Evolutionary conservation across 1,140 invertebrate genomes (phyloP), one percentile per base, ranked within the genome.

Genomic region (Lepidurus apus): DNA sequence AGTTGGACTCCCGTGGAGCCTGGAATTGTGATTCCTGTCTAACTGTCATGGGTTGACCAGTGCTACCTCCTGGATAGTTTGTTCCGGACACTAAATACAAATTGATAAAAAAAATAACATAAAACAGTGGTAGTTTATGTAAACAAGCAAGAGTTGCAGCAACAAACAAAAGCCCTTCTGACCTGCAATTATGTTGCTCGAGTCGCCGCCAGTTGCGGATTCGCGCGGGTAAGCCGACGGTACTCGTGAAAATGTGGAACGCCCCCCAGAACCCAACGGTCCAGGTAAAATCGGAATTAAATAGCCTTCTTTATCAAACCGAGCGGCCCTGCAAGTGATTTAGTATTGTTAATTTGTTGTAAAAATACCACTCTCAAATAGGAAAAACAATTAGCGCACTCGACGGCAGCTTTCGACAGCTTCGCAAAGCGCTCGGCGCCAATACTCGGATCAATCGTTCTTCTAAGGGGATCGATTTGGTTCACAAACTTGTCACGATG

Each of bases 281-380:
- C 47, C 11, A 7, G 79, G 65, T 47, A 74, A 77, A 17, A 13
- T 44, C 2, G 76, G 76, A 9, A 77, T 73, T 43, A 3, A 8
- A n/a, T 76, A 79, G n/a, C 79, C 74, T 26, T 65, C 44, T 53
- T 42, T 65, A 73, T 44, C 74, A 3, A 77, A 76, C 2, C 47
- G 47, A 65, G 47, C 47, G 13, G 47, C 47, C 2, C 47, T 65
- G 26, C n/a, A 17, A 0, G 21, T 1, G 26, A 26, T 26, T 26
- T 1, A 26, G 1, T 26, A 26, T 26, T 26, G 1, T 26, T 1
- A 1, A 26, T 26, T 1, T 26, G 26, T 1, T 26, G 26, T 26
- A 26, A 26, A 26, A 26, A 1, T 26, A 26, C 26, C 26, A 26
- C 26, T 26, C 1, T 26, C 1, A 26, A 26, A 26, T 26, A 75